Base-by-base conservation (phyloP, 2,113 vertebrate species). In the Rattus rattus region DNA sequence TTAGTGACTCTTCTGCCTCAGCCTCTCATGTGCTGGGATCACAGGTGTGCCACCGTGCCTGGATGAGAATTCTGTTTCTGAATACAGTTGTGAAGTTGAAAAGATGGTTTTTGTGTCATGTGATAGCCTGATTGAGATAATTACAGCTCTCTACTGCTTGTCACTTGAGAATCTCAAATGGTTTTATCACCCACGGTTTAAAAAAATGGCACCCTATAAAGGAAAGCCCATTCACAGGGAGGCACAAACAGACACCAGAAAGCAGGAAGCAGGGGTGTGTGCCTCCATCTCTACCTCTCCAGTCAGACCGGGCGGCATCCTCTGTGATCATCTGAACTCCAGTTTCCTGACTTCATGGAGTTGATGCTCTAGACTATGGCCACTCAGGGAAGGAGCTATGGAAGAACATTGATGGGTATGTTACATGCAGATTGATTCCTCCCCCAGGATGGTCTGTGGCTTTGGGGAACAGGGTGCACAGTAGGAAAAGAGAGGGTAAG, bases 181-280 rank as follows among this genome's bases (percentile, higher is more conserved):
- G 75, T 24, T 83, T 70, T 73, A 22, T 49, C 56, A 73, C 63
- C 54, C 7, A 7, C 17, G 0, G 2, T 61, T 72, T 33, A 73
- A 75, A 8, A 5, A 36, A 20, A 47, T n/a, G 33, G 65, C 19
- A 11, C 43, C 65, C 4, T 49, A 14, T 17, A 3, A 9, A 47
- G 65, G 33, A 26, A 17, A 28, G 1, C 1, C 33, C 24, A 0
- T 4, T 12, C 20, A 20, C 30, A n/a, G 11, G 3, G 24, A 91
- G 39, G 7, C 2, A 24, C 3, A 19, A 7, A 3, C 5, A 10
- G 67, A 70, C 24, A 11, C 0, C 0, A 5, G 4, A n/a, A 36
- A 52, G 28, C 0, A 43, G 56, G 56, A 1, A 0, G 5, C 1
- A 0, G 39, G 24, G 8, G 30, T 20, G 59, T 11, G 0, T 28